Evolutionary conservation across 2,888 invertebrate species (phyloP).

Genomic region (Antitype chi): DNA sequence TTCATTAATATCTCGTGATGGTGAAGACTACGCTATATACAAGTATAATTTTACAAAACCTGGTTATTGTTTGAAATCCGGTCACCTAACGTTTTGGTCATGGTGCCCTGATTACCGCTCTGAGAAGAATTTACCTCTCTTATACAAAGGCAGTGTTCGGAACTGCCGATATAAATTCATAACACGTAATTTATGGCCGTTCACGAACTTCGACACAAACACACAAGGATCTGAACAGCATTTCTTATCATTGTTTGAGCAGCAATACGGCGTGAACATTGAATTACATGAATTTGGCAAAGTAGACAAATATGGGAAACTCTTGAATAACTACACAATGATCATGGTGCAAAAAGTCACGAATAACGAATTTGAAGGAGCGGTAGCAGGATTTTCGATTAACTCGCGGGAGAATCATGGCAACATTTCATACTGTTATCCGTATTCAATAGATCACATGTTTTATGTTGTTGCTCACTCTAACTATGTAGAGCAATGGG

Average conservation of each 20-base stretch:
- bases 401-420: not conserved
- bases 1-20: slow-evolving; percentile 26
- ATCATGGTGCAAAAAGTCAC: slow-evolving; percentile 65
- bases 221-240: slow-evolving; percentile 65
- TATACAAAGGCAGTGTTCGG: slow-evolving; percentile 21
- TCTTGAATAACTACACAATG: slow-evolving; percentile 53
- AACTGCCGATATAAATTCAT: slow-evolving; percentile 67
- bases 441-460: slow-evolving; percentile 58
- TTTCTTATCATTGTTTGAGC: slow-evolving; percentile 63
- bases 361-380: slow-evolving; percentile 68
- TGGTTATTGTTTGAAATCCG: slow-evolving; percentile 50
- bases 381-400: slow-evolving; percentile 49
- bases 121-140: slow-evolving; percentile 2
- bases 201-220: slow-evolving; percentile 60
- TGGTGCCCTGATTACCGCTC: slow-evolving; percentile 43
- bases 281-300: slow-evolving; percentile 62
- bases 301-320: slow-evolving; percentile 67
- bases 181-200: slow-evolving; percentile 69
- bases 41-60: slow-evolving; percentile 44
- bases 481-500: slow-evolving; percentile 55
- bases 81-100: slow-evolving; percentile 46
- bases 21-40: slow-evolving; percentile 41
- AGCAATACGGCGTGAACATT: slow-evolving; percentile 60
- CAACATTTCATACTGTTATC: slow-evolving; percentile 62
- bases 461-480: slow-evolving; percentile 55